These are phyloP conservation scores for Ladona fulva DNA, from an alignment of 1,140 invertebrate genomes.

Conservation along the genomic window DNA sequence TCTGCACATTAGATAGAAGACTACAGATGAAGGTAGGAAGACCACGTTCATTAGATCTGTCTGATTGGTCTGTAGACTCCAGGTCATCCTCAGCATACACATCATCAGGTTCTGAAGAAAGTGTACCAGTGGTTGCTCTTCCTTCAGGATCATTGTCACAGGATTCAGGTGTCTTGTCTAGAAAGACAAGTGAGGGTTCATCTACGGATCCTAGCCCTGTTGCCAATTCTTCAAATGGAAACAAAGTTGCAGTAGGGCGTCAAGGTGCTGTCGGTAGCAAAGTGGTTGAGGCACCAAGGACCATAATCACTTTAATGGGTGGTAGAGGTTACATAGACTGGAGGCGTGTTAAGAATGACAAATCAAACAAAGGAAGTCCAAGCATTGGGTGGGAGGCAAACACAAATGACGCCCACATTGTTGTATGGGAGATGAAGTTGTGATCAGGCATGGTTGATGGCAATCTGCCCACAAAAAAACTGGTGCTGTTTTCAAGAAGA, in stretches of 20 bases:
- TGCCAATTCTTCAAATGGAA: slow-evolving; percentile 20
- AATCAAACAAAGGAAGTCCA: slow-evolving; percentile 35
- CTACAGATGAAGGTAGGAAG: slow-evolving; percentile 68
- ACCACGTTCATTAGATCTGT: slow-evolving; percentile 70
- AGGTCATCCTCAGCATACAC: slow-evolving; percentile 70
- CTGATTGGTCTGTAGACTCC: slow-evolving; percentile 81
- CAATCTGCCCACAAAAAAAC: background rate
- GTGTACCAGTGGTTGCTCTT: slow-evolving; percentile 48
- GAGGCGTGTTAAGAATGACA: slow-evolving; percentile 48
- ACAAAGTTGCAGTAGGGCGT: slow-evolving; percentile 20
- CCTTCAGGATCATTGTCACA: background rate
- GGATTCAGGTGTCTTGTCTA: background rate
- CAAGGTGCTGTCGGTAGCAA: slow-evolving; percentile 29
- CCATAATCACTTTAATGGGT: slow-evolving; percentile 76
- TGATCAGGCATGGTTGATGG: slow-evolving; percentile 36
- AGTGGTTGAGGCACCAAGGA: slow-evolving; percentile 50
- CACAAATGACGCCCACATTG: slow-evolving; percentile 72
- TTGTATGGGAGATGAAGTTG: slow-evolving; percentile 86
- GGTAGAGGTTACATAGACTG: slow-evolving; percentile 80
- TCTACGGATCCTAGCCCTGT: background rate
- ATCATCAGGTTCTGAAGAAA: slow-evolving; percentile 71
- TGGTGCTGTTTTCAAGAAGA: background rate
- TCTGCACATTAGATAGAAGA: slow-evolving; percentile 60
- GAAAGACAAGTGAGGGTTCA: background rate
- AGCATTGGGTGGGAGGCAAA: slow-evolving; percentile 46